phyloP scores from a whole-genome alignment of 2,797 vertebrate genomes.

The Epinephelus awoara region DNA sequence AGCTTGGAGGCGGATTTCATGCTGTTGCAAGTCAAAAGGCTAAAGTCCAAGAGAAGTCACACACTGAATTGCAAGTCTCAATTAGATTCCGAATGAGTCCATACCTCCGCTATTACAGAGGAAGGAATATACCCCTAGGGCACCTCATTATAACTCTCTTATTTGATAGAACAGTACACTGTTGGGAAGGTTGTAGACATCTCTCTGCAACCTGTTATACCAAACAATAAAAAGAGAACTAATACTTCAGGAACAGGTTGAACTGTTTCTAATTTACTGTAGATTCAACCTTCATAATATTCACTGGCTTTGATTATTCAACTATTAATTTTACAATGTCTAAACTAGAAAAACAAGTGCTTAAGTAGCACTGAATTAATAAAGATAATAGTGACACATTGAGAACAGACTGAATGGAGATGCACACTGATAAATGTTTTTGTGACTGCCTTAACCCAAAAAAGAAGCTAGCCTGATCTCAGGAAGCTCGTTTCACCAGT shows the following conservation, averaged over 20 bases:
- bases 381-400: background rate
- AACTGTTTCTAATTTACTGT: background rate
- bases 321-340: background rate
- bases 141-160: background rate
- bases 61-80: too few relatives aligned
- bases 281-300: background rate
- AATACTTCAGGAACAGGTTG: background rate
- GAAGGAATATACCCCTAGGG: background rate
- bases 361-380: background rate
- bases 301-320: background rate
- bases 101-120: background rate
- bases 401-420: background rate
- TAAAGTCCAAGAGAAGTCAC: background rate
- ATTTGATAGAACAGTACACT: background rate
- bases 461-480: background rate
- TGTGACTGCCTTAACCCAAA: slow-evolving; percentile 4
- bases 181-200: background rate
- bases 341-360: background rate
- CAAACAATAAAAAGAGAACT: background rate
- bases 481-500: slow-evolving; percentile 24
- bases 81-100: background rate
- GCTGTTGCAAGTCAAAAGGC: background rate
- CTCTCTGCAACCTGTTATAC: background rate
- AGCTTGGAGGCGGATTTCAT: background rate
- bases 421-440: background rate